Evolutionary conservation across 2,113 vertebrate species (phyloP).

Genomic region (Illadopsis cleaveri): DNA sequence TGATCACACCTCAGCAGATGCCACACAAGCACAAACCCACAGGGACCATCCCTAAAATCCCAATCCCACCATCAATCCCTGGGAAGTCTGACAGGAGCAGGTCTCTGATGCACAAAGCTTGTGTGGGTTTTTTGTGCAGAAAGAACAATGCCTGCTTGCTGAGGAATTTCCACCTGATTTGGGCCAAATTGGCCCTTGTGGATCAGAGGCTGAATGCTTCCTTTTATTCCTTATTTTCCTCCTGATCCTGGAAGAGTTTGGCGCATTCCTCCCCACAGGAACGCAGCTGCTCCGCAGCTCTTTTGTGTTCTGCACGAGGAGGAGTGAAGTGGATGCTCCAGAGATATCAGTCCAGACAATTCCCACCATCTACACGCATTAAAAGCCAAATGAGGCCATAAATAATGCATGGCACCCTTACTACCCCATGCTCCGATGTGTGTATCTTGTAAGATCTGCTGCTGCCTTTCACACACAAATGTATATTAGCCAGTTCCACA

Average conservation of each 20-base stretch:
- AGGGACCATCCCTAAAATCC: background rate
- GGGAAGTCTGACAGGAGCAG: background rate
- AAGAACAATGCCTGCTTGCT: background rate
- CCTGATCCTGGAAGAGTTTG: background rate
- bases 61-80: background rate
- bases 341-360: background rate
- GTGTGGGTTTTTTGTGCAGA: background rate
- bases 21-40: background rate
- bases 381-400: constrained; percentile 33
- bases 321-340: background rate
- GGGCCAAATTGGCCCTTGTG: background rate
- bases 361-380: background rate
- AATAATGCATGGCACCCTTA: constrained; percentile 3
- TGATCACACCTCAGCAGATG: background rate
- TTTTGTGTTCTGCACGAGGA: background rate
- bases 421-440: background rate
- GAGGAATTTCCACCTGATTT: background rate
- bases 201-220: background rate
- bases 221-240: background rate
- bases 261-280: rapidly evolving
- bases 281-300: background rate
- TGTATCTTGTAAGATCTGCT: background rate
- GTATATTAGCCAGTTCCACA: background rate
- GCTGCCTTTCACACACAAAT: constrained; percentile 10
- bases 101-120: background rate